Percentiles rank a stretch among this genome's conserved stretches.
phyloP scores from a whole-genome alignment of 2,113 vertebrate genomes.

The Rutilus rutilus region DNA sequence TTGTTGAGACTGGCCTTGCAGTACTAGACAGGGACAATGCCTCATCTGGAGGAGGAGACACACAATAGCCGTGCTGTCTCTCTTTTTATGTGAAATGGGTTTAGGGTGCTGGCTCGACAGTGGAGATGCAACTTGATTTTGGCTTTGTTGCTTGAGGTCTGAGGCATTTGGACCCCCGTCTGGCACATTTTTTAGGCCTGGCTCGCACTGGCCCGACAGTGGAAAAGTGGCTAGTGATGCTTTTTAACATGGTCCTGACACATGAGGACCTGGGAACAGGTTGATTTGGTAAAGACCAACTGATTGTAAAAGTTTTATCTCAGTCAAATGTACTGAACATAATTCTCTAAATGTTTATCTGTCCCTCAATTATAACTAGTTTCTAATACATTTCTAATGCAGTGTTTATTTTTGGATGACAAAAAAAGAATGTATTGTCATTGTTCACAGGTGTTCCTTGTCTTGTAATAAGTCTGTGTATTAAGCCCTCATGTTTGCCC shows the following conservation, averaged over 20 bases:
- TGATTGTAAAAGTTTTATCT: not conserved
- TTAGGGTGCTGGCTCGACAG: too few relatives aligned
- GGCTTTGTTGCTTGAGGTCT: too few relatives aligned
- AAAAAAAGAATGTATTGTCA: too few relatives aligned
- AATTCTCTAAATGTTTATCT: not conserved
- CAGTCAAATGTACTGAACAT: not conserved
- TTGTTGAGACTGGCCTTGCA: slow-evolving; percentile 22
- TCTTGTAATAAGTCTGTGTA: too few relatives aligned
- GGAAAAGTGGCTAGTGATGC: not conserved
- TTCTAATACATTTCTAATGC: too few relatives aligned
- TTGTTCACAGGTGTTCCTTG: too few relatives aligned
- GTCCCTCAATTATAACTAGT: not conserved
- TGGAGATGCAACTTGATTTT: too few relatives aligned
- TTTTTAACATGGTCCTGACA: not conserved
- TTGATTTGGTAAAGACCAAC: not conserved
- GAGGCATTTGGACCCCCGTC: too few relatives aligned
- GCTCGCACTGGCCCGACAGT: too few relatives aligned
- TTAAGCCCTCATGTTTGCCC: too few relatives aligned
- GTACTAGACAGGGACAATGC: not conserved
- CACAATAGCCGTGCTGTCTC: not conserved
- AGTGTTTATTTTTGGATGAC: not conserved
- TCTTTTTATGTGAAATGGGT: too few relatives aligned
- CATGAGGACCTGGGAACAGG: not conserved
- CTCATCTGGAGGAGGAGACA: not conserved
- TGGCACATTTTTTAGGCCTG: too few relatives aligned